phyloP scores from a whole-genome alignment of 1,140 invertebrate genomes.

The Drosophila grimshawi region DNA sequence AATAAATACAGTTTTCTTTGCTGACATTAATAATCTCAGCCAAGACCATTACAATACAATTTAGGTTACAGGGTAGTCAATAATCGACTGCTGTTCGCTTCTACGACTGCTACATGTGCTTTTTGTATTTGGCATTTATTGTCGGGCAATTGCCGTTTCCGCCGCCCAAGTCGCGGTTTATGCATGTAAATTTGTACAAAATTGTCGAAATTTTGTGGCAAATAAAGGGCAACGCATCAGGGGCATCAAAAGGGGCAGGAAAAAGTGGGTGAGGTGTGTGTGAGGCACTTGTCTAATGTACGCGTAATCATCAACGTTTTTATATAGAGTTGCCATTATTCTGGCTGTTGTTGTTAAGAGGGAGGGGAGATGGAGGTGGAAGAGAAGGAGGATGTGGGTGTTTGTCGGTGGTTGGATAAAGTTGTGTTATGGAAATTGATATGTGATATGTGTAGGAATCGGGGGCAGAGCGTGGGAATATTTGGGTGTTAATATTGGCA shows the following conservation, averaged over 20 bases:
- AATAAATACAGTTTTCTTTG: too few species aligned
- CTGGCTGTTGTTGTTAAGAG: conserved; percentile 7
- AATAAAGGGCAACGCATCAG: conserved; percentile 62
- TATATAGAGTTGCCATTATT: conserved; percentile 66
- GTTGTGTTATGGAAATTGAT: conserved; percentile 55
- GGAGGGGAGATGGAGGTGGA: conserved; percentile 4
- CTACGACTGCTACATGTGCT: background rate
- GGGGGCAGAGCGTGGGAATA: conserved; percentile 5
- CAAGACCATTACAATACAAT: too few species aligned
- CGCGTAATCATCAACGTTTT: conserved; percentile 67
- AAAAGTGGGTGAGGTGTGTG: conserved; percentile 13
- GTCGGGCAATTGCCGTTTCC: conserved; percentile 75
- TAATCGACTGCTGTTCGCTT: background rate
- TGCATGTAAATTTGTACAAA: conserved; percentile 82
- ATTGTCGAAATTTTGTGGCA: conserved; percentile 81
- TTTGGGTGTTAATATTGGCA: background rate
- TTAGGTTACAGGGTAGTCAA: conserved; percentile 1
- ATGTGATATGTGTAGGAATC: conserved; percentile 36
- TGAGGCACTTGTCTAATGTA: conserved; percentile 70
- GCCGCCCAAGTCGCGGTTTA: conserved; percentile 64
- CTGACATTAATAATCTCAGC: too few species aligned
- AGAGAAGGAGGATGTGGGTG: background rate
- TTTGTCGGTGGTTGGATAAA: conserved; percentile 18
- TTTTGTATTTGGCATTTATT: conserved; percentile 52
- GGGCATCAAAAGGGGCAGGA: background rate